A percentile compares a stretch with the other conserved stretches of the same genome.
Evolutionary conservation across 2,797 vertebrate genomes (phyloP).

Genomic region (Sebastes minor): DNA sequence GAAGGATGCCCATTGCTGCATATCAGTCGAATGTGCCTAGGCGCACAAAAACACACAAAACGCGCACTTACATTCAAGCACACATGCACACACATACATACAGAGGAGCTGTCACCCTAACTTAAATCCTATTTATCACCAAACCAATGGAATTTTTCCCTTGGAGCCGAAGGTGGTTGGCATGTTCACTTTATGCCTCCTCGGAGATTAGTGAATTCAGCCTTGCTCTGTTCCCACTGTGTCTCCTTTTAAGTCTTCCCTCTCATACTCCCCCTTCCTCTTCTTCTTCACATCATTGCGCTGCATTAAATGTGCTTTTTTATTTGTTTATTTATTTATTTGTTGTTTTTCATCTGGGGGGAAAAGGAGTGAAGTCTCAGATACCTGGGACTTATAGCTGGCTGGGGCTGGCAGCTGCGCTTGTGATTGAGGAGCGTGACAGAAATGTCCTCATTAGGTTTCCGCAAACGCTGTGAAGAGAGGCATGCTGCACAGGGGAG

Average conservation of each 20-base stretch:
- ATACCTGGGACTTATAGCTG: constrained; percentile 79
- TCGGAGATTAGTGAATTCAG: constrained; percentile 84
- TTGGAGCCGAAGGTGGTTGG: constrained; percentile 82
- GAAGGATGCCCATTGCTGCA: constrained; percentile 77
- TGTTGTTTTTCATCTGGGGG: constrained; percentile 77
- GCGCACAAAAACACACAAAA: constrained; percentile 62
- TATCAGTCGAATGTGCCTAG: constrained; percentile 76
- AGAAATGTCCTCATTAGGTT: constrained; percentile 88
- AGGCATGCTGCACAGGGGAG: constrained; percentile 58
- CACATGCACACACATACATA: constrained; percentile 62
- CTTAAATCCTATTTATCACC: constrained; percentile 85
- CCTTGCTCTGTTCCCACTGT: constrained; percentile 75
- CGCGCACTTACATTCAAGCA: constrained; percentile 51
- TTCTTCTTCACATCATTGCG: constrained; percentile 69
- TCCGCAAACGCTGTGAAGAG: constrained; percentile 78
- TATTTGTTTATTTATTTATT: constrained; percentile 82
- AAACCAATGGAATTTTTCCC: constrained; percentile 77
- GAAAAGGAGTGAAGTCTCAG: constrained; percentile 66
- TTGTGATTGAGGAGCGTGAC: constrained; percentile 86
- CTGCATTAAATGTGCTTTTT: constrained; percentile 81
- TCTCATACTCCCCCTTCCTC: constrained; percentile 71
- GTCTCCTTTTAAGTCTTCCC: constrained; percentile 80
- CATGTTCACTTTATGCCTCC: constrained; percentile 85
- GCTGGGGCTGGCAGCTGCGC: constrained; percentile 72
- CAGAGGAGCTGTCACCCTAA: constrained; percentile 79